Base-by-base conservation (phyloP, 2,113 vertebrate species). In the Oncorhynchus clarkii region DNA sequence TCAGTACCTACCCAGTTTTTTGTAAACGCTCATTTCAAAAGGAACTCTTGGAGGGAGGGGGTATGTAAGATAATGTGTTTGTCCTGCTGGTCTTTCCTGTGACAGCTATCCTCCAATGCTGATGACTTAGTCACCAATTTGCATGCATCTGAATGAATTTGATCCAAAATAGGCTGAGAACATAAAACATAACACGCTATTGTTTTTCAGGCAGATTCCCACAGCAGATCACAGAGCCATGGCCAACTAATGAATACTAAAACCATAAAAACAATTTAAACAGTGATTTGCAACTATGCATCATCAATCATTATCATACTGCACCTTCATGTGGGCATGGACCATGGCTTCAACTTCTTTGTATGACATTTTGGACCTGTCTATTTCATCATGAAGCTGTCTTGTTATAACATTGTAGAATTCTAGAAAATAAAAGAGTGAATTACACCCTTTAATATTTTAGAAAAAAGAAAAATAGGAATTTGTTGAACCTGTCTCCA, bases 11-110 rank as follows among this genome's bases (percentile, higher is more conserved):
- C 72, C 72, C 31, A 48, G 27, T 66, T 66, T 27, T 48, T 13
- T 62, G 20, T 65, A 22, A 73, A 74, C 34, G 59, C 72, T 14
- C 29, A 49, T 39, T 74, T 74, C 20, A 62, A 26, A 39, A 65
- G 34, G 20, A 65, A n/a, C 29, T 51, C 60, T 59, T 74, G 22
- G 12, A 74, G 60, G 12, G 62, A 29, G 29, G 72, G 72, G 22
- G 1, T 16, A 20, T 66, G 34, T 14, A 66, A 22, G 24, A 74
- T 34, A 18, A 64, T 34, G 31, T 73, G 16, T 45, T 11, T 73
- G 14, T 31, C 31, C 27, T n/a, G 71, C 3, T 64, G 59, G 60
- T 26, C 26, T 26, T 16, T 73, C 60, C 31, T 73, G 18, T 7
- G 72, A 27, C 54, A 48, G n/a, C n/a, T 34, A n/a, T 73, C 72